Conservation (phyloP, 2,888 invertebrate species). For the Drosophila pseudotakahashii region DNA sequence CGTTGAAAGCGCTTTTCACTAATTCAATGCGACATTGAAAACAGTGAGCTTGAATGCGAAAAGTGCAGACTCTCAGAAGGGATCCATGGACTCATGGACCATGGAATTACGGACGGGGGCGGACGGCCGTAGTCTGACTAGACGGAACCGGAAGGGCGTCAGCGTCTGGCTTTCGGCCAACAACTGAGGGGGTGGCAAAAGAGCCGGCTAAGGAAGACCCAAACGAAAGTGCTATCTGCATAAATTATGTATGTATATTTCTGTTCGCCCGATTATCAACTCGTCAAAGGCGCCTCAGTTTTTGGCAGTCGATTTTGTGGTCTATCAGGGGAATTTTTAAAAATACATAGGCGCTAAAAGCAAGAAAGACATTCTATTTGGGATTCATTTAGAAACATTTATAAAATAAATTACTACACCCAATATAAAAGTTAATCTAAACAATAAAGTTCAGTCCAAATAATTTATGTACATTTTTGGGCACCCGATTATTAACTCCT, state of each 20-base stretch:
- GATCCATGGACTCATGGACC: constrained; percentile 10
- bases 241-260: constrained; percentile 76
- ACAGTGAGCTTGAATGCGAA: constrained; percentile 46
- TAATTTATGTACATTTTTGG: constrained; percentile 69
- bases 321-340: constrained; percentile 14
- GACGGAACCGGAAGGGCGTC: constrained; percentile 73
- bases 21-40: constrained; percentile 83
- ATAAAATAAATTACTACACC: background rate
- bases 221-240: constrained; percentile 47
- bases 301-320: constrained; percentile 43
- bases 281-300: constrained; percentile 40
- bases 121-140: constrained; percentile 53
- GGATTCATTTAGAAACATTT: background rate
- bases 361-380: background rate
- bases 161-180: constrained; percentile 56
- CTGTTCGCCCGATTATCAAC: constrained; percentile 67
- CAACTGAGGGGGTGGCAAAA: constrained; percentile 25
- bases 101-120: constrained; percentile 5
- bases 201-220: constrained; percentile 22
- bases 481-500: constrained; percentile 59
- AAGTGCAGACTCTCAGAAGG: constrained; percentile 59
- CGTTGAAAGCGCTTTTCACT: constrained; percentile 80
- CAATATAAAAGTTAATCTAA: too few relatives aligned
- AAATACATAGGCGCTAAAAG: background rate
- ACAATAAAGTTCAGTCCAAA: constrained; percentile 37